phyloP scores from a whole-genome alignment of 53 echinoderm and acorn worm species.

The Holothuria scabra region DNA sequence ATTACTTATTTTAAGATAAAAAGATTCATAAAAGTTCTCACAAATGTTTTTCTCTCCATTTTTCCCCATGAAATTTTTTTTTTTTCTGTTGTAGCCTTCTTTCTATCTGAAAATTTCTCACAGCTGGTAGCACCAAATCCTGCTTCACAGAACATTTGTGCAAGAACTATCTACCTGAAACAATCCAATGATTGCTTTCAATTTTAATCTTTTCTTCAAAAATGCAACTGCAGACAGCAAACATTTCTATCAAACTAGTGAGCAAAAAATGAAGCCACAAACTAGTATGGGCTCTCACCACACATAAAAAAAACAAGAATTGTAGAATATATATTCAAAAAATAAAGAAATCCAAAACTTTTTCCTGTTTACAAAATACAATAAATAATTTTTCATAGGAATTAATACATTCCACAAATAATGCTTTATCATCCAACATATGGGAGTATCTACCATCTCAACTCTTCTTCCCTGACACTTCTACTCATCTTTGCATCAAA shows the following conservation, averaged over 20 bases:
- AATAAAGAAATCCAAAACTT: constrained; percentile 56
- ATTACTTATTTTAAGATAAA: neutral
- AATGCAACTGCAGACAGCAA: constrained; percentile 43
- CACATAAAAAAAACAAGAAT: constrained; percentile 51
- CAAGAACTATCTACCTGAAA: constrained; percentile 43
- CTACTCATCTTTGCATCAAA: constrained; percentile 52
- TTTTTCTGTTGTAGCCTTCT: neutral
- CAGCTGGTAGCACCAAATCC: constrained; percentile 36
- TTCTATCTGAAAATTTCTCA: constrained; percentile 8
- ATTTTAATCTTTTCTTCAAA: constrained; percentile 15
- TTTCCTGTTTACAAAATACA: constrained; percentile 58
- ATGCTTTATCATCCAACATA: constrained; percentile 45
- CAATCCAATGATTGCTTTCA: constrained; percentile 20
- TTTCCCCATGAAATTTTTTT: neutral
- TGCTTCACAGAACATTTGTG: constrained; percentile 21
- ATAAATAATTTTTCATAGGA: constrained; percentile 54
- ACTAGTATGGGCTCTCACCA: constrained; percentile 47
- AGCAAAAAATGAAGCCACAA: constrained; percentile 41
- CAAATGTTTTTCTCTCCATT: neutral
- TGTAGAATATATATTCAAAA: constrained; percentile 56
- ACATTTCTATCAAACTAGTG: constrained; percentile 44
- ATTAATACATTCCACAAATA: constrained; percentile 54
- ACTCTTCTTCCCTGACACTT: constrained; percentile 24
- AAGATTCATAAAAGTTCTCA: constrained; percentile 19
- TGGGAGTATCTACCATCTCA: constrained; percentile 37